These are phyloP conservation scores for Bettongia penicillata DNA, from an alignment of 2,113 vertebrate genomes.

Conservation along the genomic window DNA sequence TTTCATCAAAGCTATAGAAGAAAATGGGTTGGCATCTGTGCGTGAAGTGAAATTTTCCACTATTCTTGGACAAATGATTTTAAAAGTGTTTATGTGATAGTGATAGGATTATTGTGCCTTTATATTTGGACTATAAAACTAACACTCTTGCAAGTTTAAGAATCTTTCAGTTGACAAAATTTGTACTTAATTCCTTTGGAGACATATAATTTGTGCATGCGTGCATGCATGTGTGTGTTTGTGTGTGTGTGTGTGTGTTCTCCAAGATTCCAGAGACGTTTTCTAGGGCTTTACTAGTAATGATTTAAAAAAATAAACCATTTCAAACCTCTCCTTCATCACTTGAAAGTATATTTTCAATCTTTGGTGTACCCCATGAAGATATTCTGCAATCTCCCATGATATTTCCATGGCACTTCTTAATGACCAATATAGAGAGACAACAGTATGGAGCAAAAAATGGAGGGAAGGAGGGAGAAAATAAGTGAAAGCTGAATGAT, in stretches of 20 bases:
- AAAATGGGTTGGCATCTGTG: constrained; percentile 58
- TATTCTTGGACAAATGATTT: constrained; percentile 47
- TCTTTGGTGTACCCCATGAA: background rate
- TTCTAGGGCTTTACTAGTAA: background rate
- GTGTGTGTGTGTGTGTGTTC: too few relatives aligned
- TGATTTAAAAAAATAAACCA: background rate
- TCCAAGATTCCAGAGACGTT: background rate
- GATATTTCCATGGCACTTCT: background rate
- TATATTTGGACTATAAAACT: background rate
- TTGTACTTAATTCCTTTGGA: background rate
- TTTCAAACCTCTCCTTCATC: constrained; percentile 6
- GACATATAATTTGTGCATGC: background rate
- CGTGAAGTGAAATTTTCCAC: constrained; percentile 29
- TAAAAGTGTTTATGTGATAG: constrained; percentile 53
- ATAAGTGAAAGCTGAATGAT: too few relatives aligned
- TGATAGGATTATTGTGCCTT: constrained; percentile 42
- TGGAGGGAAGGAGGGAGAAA: background rate
- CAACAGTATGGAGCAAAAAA: background rate
- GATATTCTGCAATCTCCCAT: background rate
- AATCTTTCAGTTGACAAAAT: background rate
- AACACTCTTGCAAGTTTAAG: background rate
- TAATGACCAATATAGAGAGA: background rate
- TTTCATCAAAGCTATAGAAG: constrained; percentile 63
- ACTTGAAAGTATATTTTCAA: background rate
- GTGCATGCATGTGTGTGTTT: too few relatives aligned